Evolutionary conservation across 64 coral and sea anemone species (phyloP).

Genomic region (Platygyra sinensis): DNA sequence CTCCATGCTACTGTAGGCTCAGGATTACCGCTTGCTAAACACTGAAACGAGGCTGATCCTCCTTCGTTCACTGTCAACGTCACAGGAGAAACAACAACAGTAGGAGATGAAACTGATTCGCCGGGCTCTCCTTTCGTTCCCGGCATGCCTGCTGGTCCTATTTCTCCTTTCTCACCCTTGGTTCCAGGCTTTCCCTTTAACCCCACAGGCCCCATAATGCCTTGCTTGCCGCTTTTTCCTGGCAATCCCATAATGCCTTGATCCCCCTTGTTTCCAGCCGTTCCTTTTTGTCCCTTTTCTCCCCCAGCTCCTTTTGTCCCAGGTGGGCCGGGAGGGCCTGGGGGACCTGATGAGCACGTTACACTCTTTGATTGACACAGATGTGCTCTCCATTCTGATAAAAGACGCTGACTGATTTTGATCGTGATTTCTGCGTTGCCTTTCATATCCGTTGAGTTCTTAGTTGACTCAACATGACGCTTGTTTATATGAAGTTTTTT

Average conservation of each 20-base stretch:
- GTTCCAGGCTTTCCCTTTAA: background rate
- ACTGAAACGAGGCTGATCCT: conserved; percentile 6
- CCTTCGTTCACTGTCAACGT: conserved; percentile 21
- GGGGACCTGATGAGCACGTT: background rate
- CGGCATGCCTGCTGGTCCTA: conserved; percentile 24
- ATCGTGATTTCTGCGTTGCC: background rate
- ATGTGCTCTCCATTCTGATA: background rate
- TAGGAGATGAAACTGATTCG: conserved; percentile 1
- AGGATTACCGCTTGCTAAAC: conserved; percentile 55
- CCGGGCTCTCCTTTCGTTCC: conserved; percentile 29
- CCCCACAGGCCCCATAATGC: conserved; percentile 8
- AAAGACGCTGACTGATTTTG: background rate
- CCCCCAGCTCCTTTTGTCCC: conserved; percentile 29
- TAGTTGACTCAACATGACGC: background rate
- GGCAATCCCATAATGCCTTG: conserved; percentile 34
- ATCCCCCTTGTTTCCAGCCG: conserved; percentile 1
- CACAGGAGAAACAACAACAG: conserved; percentile 27
- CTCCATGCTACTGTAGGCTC: conserved; percentile 55
- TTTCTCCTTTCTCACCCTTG: conserved; percentile 29
- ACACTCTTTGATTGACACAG: background rate
- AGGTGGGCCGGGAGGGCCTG: conserved; percentile 23
- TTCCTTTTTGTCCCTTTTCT: conserved; percentile 12
- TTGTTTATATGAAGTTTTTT: background rate
- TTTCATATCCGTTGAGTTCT: background rate
- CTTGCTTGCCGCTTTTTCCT: conserved; percentile 33